These are phyloP conservation scores for Drosophila mimetica DNA, from an alignment of 2,888 invertebrate genomes.

Conservation along the genomic window DNA sequence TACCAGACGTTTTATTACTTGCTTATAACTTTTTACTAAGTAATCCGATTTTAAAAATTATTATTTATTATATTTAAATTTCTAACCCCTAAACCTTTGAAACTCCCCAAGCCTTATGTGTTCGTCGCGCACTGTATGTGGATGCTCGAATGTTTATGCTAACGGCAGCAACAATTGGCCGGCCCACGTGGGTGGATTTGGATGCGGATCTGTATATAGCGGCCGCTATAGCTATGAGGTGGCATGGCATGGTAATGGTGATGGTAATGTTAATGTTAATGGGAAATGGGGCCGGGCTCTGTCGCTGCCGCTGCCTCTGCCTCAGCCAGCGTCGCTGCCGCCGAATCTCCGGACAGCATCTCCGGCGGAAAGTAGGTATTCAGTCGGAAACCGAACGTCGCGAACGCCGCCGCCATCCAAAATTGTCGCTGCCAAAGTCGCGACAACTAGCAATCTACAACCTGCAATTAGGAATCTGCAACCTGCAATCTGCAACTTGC, in stretches of 20 bases:
- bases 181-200: conserved; percentile 60
- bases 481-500: background rate
- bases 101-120: too few relatives aligned
- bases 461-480: background rate
- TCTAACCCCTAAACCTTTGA: too few relatives aligned
- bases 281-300: conserved; percentile 14
- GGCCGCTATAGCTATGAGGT: conserved; percentile 29
- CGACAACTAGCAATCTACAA: conserved; percentile 3
- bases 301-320: conserved; percentile 16
- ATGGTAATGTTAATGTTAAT: conserved; percentile 11
- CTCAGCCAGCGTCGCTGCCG: conserved; percentile 20
- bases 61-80: too few relatives aligned
- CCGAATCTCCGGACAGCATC: conserved; percentile 55
- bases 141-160: conserved; percentile 62
- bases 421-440: conserved; percentile 19
- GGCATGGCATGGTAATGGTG: conserved; percentile 25
- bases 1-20: too few relatives aligned
- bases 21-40: too few relatives aligned
- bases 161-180: conserved; percentile 47
- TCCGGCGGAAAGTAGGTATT: conserved; percentile 68
- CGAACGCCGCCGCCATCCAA: conserved; percentile 44
- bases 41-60: too few relatives aligned
- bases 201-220: conserved; percentile 22
- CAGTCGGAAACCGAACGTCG: conserved; percentile 70
- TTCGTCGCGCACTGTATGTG: conserved; percentile 8